Evolutionary conservation across 1,140 invertebrate genomes (phyloP).

Genomic region (Lasioglossum baleicum): DNA sequence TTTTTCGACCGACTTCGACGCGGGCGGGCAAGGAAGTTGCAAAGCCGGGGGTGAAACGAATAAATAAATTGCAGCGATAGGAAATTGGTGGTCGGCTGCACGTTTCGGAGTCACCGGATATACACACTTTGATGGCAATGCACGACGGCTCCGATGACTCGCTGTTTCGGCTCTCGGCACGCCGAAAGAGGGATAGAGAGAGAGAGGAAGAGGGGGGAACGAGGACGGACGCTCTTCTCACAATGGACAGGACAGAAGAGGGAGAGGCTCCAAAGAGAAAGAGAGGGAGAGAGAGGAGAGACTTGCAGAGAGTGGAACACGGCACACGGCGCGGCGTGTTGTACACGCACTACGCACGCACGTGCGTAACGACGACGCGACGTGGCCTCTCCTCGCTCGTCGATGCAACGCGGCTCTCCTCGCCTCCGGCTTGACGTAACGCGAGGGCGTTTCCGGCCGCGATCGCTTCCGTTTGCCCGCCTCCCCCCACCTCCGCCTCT

Average conservation of each 20-base stretch:
- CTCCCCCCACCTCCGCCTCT: slow-evolving; percentile 21
- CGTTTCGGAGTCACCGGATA: slow-evolving; percentile 23
- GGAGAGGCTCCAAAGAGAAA: too few species aligned
- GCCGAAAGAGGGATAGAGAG: too few species aligned
- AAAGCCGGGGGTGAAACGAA: too few species aligned
- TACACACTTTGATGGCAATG: slow-evolving; percentile 8
- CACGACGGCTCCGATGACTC: slow-evolving; percentile 16
- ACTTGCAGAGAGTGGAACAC: background rate
- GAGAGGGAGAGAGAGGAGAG: background rate
- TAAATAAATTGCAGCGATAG: background rate
- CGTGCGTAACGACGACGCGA: slow-evolving; percentile 29
- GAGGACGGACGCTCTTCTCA: background rate
- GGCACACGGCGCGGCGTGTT: background rate
- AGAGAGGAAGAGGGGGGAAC: background rate
- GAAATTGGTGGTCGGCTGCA: background rate
- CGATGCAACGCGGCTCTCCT: slow-evolving; percentile 13
- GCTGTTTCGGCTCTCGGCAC: slow-evolving; percentile 10
- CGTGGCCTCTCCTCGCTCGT: background rate
- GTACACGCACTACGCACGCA: slow-evolving; percentile 28
- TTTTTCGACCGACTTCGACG: too few species aligned
- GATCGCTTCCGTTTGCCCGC: slow-evolving; percentile 50
- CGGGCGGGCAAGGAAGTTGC: too few species aligned
- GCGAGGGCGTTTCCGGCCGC: slow-evolving; percentile 57
- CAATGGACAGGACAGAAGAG: too few species aligned
- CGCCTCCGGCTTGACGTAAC: slow-evolving; percentile 54